These are phyloP conservation scores for Orientallactaga sibirica DNA, from an alignment of 2,797 vertebrate genomes.

Conservation along the genomic window DNA sequence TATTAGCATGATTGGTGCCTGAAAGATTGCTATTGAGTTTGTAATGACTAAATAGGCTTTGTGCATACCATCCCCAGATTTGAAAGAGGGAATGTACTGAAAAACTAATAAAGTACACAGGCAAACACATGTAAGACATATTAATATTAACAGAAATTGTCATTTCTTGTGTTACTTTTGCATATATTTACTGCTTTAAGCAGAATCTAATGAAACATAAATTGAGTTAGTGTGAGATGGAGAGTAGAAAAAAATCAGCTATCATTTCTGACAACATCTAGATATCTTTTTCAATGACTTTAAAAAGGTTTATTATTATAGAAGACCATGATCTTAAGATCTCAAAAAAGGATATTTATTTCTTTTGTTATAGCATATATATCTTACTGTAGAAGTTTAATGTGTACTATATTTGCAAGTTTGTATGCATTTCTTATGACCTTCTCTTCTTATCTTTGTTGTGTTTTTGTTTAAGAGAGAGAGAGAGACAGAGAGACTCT, in stretches of 20 bases:
- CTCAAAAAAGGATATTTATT: background rate
- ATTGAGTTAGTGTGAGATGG: background rate
- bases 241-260: background rate
- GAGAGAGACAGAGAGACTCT: too few species aligned
- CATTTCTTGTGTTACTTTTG: background rate
- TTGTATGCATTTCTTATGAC: background rate
- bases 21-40: slow-evolving; percentile 5
- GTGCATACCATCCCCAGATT: background rate
- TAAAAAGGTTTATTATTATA: slow-evolving; percentile 9
- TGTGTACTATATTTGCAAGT: background rate
- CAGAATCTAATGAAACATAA: slow-evolving; percentile 33
- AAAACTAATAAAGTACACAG: slow-evolving; percentile 27
- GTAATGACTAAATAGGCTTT: background rate
- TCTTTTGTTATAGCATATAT: background rate
- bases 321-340: slow-evolving; percentile 11
- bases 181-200: background rate
- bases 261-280: background rate
- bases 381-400: background rate
- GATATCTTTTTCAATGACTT: slow-evolving; percentile 1
- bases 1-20: slow-evolving; percentile 18
- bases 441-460: background rate
- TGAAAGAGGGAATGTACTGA: slow-evolving; percentile 13
- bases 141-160: slow-evolving; percentile 8
- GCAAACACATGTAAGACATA: background rate
- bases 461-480: too few species aligned